Evolutionary conservation across 2,797 vertebrate species (phyloP).

Genomic region (Simalia tracyae): DNA sequence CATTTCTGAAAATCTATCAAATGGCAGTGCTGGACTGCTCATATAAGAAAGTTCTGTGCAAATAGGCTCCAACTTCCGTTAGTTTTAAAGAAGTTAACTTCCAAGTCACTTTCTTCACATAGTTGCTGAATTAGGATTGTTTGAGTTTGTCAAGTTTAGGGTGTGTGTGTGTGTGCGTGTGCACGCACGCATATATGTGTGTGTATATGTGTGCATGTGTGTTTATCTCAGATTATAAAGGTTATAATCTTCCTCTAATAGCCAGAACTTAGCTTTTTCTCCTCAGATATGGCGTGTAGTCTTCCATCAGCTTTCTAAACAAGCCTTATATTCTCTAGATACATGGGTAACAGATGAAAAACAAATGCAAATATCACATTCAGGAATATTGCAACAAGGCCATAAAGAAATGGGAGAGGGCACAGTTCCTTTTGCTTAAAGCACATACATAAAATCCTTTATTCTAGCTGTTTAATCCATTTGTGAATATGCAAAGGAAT

Average conservation of each 20-base stretch:
- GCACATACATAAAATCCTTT: not conserved
- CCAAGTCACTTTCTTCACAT: not conserved
- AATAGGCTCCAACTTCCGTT: not conserved
- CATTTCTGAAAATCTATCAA: not conserved
- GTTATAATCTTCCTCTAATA: not conserved
- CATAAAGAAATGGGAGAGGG: not conserved
- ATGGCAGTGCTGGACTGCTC: not conserved
- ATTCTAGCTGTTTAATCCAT: not conserved
- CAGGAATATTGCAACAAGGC: slow-evolving; percentile 16
- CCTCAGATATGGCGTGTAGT: not conserved
- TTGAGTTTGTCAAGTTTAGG: not conserved
- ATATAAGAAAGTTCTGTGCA: not conserved
- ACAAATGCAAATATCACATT: slow-evolving; percentile 4
- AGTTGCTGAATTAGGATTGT: not conserved
- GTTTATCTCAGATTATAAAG: not conserved
- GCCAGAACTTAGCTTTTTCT: not conserved
- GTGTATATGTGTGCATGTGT: no score
- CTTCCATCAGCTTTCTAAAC: not conserved
- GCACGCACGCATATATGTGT: not conserved
- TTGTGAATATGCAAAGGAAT: not conserved
- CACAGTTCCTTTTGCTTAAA: not conserved
- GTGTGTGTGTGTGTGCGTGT: not conserved
- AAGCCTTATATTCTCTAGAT: not conserved
- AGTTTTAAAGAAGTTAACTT: not conserved
- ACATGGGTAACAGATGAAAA: not conserved